These are phyloP conservation scores for Chloromyia formosa DNA, from an alignment of 2,888 invertebrate genomes.

Conservation along the genomic window DNA sequence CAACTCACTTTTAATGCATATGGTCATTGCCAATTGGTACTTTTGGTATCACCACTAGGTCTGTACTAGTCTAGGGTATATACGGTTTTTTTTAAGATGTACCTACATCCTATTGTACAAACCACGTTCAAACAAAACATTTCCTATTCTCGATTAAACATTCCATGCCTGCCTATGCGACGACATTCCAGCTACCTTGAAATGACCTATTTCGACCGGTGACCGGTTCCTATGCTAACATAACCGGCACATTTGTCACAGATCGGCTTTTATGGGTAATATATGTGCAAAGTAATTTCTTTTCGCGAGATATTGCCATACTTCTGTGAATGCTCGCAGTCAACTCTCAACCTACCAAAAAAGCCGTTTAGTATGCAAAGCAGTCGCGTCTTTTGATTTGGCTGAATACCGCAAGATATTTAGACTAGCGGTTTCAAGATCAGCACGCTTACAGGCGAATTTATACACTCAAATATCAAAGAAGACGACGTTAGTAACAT, in stretches of 20 bases:
- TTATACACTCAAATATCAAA: neutral
- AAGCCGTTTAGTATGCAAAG: slow-evolving; percentile 17
- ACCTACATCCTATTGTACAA: too few relatives aligned
- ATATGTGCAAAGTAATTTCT: slow-evolving; percentile 6
- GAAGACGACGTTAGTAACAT: neutral
- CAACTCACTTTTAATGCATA: too few relatives aligned
- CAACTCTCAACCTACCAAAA: neutral
- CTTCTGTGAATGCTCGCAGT: too few relatives aligned
- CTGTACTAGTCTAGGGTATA: too few relatives aligned
- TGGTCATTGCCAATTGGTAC: too few relatives aligned
- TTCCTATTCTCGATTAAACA: too few relatives aligned
- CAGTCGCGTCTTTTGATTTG: neutral
- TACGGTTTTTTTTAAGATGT: too few relatives aligned
- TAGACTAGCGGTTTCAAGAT: slow-evolving; percentile 29
- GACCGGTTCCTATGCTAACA: slow-evolving; percentile 18
- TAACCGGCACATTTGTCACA: neutral
- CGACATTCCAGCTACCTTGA: neutral
- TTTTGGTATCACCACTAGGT: too few relatives aligned
- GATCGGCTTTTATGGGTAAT: neutral
- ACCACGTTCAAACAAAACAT: too few relatives aligned
- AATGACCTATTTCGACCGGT: neutral
- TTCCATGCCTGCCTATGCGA: neutral
- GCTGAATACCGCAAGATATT: slow-evolving; percentile 7
- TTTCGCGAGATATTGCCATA: neutral
- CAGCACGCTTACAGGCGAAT: neutral